Conservation (phyloP, 2,797 vertebrate genomes). For the Huso huso region DNA sequence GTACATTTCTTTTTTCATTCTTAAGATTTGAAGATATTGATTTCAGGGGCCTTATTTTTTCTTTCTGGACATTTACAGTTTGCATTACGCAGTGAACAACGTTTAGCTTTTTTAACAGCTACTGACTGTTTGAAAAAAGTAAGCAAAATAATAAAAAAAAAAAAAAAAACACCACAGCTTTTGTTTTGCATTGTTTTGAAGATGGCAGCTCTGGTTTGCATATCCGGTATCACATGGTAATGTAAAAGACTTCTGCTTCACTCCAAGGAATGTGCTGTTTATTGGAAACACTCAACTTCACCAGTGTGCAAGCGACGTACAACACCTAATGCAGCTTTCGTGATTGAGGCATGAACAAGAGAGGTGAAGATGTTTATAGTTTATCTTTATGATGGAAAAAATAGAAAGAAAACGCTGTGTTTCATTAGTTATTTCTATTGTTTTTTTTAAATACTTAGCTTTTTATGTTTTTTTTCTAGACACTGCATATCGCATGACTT, state of each 20-base stretch:
- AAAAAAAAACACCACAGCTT: not conserved
- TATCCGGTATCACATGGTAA: constrained; percentile 66
- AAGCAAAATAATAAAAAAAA: constrained; percentile 5
- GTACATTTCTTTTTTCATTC: constrained; percentile 75
- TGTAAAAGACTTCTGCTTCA: constrained; percentile 59
- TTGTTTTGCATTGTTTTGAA: constrained; percentile 28
- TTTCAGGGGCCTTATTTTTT: constrained; percentile 90
- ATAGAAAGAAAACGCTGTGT: constrained; percentile 69
- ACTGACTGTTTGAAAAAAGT: constrained; percentile 52
- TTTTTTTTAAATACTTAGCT: constrained; percentile 70
- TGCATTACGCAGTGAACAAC: constrained; percentile 51
- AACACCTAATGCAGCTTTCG: constrained; percentile 56
- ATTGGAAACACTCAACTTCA: constrained; percentile 43
- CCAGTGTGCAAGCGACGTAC: constrained; percentile 39
- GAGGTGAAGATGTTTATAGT: constrained; percentile 74
- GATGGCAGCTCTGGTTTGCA: constrained; percentile 45
- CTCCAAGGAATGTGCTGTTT: constrained; percentile 72
- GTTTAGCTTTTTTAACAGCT: constrained; percentile 55
- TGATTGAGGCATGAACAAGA: constrained; percentile 61
- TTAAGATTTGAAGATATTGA: constrained; percentile 66
- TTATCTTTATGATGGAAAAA: constrained; percentile 68
- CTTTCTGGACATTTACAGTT: constrained; percentile 61
- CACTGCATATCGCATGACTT: constrained; percentile 84
- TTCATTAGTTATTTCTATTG: constrained; percentile 69
- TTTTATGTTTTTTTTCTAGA: constrained; percentile 57